Evolutionary conservation across 2,888 invertebrate genomes (phyloP).

Genomic region (Diplazon laetatorius): DNA sequence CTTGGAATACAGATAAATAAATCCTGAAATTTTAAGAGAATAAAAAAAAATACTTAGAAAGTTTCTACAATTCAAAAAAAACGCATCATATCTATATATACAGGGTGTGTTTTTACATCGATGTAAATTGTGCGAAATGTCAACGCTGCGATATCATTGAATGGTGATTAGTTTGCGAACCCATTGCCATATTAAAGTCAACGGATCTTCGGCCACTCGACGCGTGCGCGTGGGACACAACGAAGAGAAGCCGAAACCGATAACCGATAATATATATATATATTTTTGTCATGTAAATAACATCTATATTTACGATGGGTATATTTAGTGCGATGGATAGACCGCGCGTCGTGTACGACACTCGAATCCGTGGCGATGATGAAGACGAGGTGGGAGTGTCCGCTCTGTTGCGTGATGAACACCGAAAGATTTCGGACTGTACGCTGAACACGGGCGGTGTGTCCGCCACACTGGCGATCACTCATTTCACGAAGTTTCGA

Average conservation of each 20-base stretch:
- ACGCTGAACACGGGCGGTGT: constrained; percentile 55
- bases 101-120: no score
- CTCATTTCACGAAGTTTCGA: constrained; percentile 79
- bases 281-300: constrained; percentile 80
- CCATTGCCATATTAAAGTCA: constrained; percentile 62
- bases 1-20: no score
- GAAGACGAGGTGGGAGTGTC: constrained; percentile 80
- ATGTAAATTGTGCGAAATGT: no score
- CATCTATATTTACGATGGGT: constrained; percentile 80
- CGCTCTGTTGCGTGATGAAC: constrained; percentile 62
- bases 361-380: constrained; percentile 69
- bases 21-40: no score
- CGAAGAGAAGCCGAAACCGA: constrained; percentile 61
- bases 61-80: no score
- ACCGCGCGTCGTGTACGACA: constrained; percentile 75
- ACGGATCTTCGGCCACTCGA: constrained; percentile 58
- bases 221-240: constrained; percentile 61
- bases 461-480: constrained; percentile 74
- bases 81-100: no score
- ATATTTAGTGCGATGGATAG: constrained; percentile 77
- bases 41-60: no score
- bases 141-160: constrained; percentile 22
- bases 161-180: constrained; percentile 33
- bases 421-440: constrained; percentile 44
- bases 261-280: no score